Base-by-base conservation (phyloP, 2,888 invertebrate species). In the Parnassius orleans region DNA sequence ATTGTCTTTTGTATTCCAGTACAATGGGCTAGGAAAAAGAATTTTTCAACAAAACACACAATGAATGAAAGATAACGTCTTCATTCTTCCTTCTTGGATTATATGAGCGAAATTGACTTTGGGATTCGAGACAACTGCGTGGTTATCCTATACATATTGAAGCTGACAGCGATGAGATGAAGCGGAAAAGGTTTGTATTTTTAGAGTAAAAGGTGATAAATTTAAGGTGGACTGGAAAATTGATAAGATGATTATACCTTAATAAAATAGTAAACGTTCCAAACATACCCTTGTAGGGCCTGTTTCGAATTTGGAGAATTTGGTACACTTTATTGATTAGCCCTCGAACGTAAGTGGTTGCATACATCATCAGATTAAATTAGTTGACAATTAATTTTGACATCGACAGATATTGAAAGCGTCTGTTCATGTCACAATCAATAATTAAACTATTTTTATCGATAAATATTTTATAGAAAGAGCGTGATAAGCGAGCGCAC, bases 51-150 rank as follows among this genome's bases (percentile, higher is more conserved):
- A 58, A 58, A 51, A 58, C 58, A 51, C 52, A 51, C 51, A 41
- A 42, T 10, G 51, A 51, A 57, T 51, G 57, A 57, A 15, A 57
- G 57, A 51, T 57, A 51, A 57, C 57, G 44, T 19, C 19, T 14
- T 51, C 44, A 14, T 52, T 51, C 52, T 14, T 51, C 10, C 15
- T 15, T 57, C 51, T 15, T 70, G 82, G 80, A 84, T 86, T 86
- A 84, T 85, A 76, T 78, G 80, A 73, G 74, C 74, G 75, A 80
- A 86, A 87, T 87, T 86, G 86, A 87, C 87, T 87, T 79, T 78
- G 78, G 85, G 86, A 83, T 86, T n/a, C n/a, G n/a, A n/a, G n/a
- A n/a, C n/a, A n/a, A n/a, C n/a, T 87, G 43, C n/a, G n/a, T n/a
- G n/a, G n/a, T n/a, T 10, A n/a, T 1, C 2, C 9, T 5, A 10